Evolutionary conservation across 2,113 vertebrate genomes (phyloP).

Genomic region (Sapajus apella): DNA sequence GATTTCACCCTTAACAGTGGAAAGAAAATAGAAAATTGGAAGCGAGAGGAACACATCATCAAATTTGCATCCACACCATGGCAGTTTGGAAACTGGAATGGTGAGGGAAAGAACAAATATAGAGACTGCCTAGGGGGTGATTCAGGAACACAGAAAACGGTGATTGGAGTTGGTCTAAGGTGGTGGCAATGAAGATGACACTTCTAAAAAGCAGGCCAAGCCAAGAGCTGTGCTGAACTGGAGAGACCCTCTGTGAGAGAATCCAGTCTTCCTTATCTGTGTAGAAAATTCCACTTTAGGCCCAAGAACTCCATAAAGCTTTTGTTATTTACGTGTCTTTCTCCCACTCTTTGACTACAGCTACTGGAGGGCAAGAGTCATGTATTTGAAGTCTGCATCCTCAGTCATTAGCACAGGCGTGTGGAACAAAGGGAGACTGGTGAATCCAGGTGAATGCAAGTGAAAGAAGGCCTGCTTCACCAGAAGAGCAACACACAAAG

Average conservation of each 20-base stretch:
- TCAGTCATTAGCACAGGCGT: background rate
- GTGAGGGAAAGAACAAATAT: background rate
- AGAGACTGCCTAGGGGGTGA: background rate
- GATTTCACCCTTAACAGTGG: background rate
- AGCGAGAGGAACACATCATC: background rate
- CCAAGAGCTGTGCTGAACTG: background rate
- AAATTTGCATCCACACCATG: background rate
- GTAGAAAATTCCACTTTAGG: background rate
- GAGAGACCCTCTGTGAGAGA: background rate
- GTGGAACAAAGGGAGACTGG: background rate
- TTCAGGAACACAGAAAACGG: background rate
- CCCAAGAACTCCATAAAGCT: background rate
- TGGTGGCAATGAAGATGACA: background rate
- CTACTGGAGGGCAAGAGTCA: background rate
- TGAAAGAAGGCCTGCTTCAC: too few relatives aligned
- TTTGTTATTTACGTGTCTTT: background rate
- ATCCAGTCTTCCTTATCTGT: background rate
- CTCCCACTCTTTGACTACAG: background rate
- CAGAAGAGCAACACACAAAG: background rate
- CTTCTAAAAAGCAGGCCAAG: background rate
- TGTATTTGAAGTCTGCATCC: too few relatives aligned
- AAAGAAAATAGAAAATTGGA: background rate
- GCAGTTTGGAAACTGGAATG: too few relatives aligned
- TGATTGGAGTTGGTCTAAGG: background rate
- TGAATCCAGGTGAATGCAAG: background rate